These are phyloP conservation scores for Acanthaster planci DNA, from an alignment of 35 echinoderm and acorn worm species.

Conservation along the genomic window DNA sequence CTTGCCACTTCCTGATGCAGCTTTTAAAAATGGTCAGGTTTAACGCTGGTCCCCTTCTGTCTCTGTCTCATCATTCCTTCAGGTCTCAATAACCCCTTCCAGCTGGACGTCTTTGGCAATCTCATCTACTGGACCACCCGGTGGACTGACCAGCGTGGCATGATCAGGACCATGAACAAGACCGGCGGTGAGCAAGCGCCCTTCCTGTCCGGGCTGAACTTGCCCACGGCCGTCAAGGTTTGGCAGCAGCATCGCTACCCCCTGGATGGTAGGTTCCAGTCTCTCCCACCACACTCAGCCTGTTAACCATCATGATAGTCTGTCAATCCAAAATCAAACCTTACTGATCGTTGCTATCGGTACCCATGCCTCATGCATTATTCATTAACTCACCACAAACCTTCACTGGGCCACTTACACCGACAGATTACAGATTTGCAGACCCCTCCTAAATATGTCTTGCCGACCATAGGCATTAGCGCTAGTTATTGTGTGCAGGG, in stretches of 20 bases:
- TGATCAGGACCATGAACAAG: conserved; percentile 44
- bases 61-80: too few species aligned
- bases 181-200: neutral
- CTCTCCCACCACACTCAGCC: too few species aligned
- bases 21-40: neutral
- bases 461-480: too few species aligned
- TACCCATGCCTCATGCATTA: too few species aligned
- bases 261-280: conserved; percentile 14
- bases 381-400: too few species aligned
- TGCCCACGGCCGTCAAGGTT: conserved; percentile 20
- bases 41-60: neutral
- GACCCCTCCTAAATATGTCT: too few species aligned
- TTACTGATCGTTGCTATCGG: too few species aligned
- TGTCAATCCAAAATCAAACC: too few species aligned
- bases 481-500: too few species aligned
- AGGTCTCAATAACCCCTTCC: conserved; percentile 36
- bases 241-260: conserved; percentile 51
- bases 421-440: too few species aligned
- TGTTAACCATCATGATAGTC: too few species aligned
- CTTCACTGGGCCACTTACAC: too few species aligned
- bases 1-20: neutral
- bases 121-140: conserved; percentile 48
- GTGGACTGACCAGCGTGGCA: neutral
- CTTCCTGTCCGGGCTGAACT: neutral
- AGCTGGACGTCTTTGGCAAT: conserved; percentile 51